Evolutionary conservation across 2,797 vertebrate genomes (phyloP), one percentile per base, ranked within the genome.

Genomic region (Scomberomorus guttatus): DNA sequence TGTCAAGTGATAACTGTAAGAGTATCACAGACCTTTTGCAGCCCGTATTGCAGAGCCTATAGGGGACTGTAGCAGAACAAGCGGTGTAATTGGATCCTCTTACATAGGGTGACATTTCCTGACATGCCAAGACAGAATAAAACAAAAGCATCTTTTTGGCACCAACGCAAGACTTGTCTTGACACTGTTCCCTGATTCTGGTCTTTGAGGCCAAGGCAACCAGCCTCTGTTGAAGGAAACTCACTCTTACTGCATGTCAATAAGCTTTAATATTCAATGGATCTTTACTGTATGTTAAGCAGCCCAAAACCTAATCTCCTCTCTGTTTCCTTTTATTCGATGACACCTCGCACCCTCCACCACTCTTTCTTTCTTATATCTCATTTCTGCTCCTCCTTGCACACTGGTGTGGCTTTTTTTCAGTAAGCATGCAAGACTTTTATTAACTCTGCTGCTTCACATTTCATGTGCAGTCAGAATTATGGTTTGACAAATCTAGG

Each of bases 81-180:
- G 42, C 9, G 0, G 37, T 1, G 22, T 59, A 82, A 83, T 1
- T 37, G 39, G 59, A 80, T 86, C 64, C 32, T 58, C 54, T 81
- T 39, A 67, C 46, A 77, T 65, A 15, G 20, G 20, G 67, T 60
- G 84, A 89, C 79, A 86, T 82, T 84, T 87, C 77, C 83, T 68
- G 81, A 89, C 72, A 59, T 83, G 81, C 54, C 2, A 27, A 64
- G 77, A 68, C 82, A 62, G 44, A 87, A 71, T 63, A 20, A 79
- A 81, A 86, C 61, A 75, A 78, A 76, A 13, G 56, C 51, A 67
- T 65, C 52, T 3, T 50, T 24, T 72, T 70, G 75, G 76, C 73
- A 79, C 67, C 0, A 2, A 54, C 57, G 57, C 79, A 46, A 10
- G 72, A 70, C 67, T 74, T 80, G 79, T 77, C 68, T 71, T 27